These are phyloP conservation scores for Drosophila bipectinata DNA, from an alignment of 1,140 invertebrate species.

Conservation along the genomic window DNA sequence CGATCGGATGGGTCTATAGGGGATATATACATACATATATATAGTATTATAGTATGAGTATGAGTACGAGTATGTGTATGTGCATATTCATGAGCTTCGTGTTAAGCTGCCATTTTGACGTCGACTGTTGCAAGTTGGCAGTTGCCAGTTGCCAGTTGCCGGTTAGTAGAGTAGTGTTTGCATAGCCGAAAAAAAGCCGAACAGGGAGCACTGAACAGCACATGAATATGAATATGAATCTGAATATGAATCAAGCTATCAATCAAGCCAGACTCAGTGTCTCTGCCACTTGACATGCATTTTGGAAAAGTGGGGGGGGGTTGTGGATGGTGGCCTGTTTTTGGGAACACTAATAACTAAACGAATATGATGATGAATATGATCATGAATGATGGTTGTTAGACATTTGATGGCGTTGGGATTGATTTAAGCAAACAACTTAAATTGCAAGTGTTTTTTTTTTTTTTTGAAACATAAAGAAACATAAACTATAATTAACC, in stretches of 20 bases:
- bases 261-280: conserved; percentile 62
- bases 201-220: neutral
- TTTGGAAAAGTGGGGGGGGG: neutral
- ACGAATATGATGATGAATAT: conserved; percentile 26
- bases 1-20: conserved; percentile 5
- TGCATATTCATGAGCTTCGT: conserved; percentile 82
- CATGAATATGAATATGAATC: conserved; percentile 58
- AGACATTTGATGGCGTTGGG: neutral
- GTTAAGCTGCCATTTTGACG: conserved; percentile 81
- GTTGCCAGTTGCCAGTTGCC: neutral
- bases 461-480: too few relatives aligned
- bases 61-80: conserved; percentile 1
- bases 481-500: conserved; percentile 8
- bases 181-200: conserved; percentile 37
- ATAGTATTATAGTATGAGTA: neutral
- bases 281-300: conserved; percentile 69
- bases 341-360: conserved; percentile 12
- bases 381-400: conserved; percentile 18
- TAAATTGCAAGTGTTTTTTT: neutral
- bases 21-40: neutral
- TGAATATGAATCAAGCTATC: conserved; percentile 66
- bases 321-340: neutral
- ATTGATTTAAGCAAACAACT: conserved; percentile 6
- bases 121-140: conserved; percentile 33
- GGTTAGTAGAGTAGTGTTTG: conserved; percentile 46